Percentiles rank a stretch among this genome's conserved stretches.
Evolutionary conservation across 2,113 vertebrate genomes (phyloP).

Genomic region (Murina feae): DNA sequence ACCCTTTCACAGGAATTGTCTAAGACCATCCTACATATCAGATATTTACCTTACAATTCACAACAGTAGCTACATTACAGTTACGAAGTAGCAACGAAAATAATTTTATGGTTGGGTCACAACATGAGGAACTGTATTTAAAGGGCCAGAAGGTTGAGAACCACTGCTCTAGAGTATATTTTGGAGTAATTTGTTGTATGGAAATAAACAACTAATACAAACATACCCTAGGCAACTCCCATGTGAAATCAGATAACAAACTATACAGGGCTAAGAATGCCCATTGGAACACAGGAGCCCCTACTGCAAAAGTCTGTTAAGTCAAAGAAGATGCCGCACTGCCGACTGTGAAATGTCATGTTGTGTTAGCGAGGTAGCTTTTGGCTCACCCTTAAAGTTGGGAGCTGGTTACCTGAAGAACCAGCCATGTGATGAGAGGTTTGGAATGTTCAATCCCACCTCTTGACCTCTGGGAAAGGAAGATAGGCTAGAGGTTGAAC

Average conservation of each 20-base stretch:
- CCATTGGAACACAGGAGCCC: neutral
- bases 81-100: too few relatives aligned
- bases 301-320: neutral
- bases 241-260: neutral
- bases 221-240: neutral
- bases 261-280: neutral
- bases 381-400: neutral
- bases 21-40: too few relatives aligned
- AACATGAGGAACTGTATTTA: too few relatives aligned
- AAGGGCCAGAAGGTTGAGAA: too few relatives aligned
- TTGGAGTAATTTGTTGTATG: neutral
- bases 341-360: neutral
- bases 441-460: neutral
- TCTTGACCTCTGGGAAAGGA: neutral
- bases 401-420: neutral
- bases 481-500: neutral
- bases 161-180: neutral
- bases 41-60: too few relatives aligned
- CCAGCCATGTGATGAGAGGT: neutral
- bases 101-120: too few relatives aligned
- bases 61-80: too few relatives aligned
- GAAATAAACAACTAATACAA: neutral
- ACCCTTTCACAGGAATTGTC: too few relatives aligned
- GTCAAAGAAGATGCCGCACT: neutral
- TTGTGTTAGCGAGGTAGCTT: neutral